A percentile compares a stretch with the other conserved stretches of the same genome.
phyloP scores from a whole-genome alignment of 2,113 vertebrate species.

The Gymnocephalus cernua region DNA sequence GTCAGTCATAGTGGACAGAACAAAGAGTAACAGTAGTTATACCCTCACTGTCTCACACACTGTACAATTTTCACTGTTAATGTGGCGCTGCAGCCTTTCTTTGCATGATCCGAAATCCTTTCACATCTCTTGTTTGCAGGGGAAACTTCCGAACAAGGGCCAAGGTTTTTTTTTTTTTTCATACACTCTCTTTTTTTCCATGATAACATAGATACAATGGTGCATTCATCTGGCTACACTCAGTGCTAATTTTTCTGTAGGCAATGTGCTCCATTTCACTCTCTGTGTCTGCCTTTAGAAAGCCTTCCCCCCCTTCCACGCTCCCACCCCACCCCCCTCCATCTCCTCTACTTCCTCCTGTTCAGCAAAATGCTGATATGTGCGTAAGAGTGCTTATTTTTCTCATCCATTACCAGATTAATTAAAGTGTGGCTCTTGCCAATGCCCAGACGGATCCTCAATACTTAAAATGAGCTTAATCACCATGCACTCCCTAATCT shows the following conservation, averaged over 20 bases:
- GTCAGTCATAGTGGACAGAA: slow-evolving; percentile 22
- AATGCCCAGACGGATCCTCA: slow-evolving; percentile 85
- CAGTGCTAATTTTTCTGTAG: slow-evolving; percentile 84
- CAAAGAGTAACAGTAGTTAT: slow-evolving; percentile 3
- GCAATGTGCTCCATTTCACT: slow-evolving; percentile 83
- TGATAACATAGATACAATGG: slow-evolving; percentile 79
- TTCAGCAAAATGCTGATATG: slow-evolving; percentile 85
- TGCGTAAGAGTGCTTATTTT: slow-evolving; percentile 84
- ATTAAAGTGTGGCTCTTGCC: slow-evolving; percentile 85
- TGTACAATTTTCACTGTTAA: slow-evolving; percentile 11
- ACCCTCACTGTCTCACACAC: slow-evolving; percentile 21
- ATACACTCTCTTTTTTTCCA: slow-evolving; percentile 54
- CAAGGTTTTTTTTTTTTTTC: no score
- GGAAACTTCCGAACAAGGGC: slow-evolving; percentile 69
- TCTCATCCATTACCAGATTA: slow-evolving; percentile 86
- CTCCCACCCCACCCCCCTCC: slow-evolving; percentile 16
- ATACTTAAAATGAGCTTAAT: slow-evolving; percentile 87
- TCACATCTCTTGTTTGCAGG: slow-evolving; percentile 63
- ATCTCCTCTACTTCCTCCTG: slow-evolving; percentile 73
- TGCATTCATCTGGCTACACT: slow-evolving; percentile 80
- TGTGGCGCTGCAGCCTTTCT: neutral
- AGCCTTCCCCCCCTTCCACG: slow-evolving; percentile 15
- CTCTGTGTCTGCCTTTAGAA: slow-evolving; percentile 79
- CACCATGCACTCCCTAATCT: slow-evolving; percentile 85
- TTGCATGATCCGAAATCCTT: slow-evolving; percentile 52